A percentile compares a stretch with the other conserved stretches of the same genome.
These are phyloP conservation scores for Dinoponera quadriceps DNA, from an alignment of 1,140 invertebrate genomes.

Conservation along the genomic window DNA sequence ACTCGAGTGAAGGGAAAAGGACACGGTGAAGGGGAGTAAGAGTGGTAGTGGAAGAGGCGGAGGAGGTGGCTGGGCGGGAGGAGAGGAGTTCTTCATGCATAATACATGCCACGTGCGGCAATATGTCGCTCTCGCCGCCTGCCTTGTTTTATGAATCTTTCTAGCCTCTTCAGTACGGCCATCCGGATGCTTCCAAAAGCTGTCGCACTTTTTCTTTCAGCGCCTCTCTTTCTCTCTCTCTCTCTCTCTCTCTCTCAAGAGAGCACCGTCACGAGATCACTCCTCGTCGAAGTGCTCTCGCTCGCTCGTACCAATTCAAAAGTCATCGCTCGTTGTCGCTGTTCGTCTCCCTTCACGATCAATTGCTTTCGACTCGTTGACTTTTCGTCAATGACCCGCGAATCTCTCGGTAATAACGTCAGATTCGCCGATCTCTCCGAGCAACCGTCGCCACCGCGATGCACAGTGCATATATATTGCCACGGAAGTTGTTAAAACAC, in stretches of 20 bases:
- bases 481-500: neutral
- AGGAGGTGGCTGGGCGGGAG: neutral
- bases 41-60: neutral
- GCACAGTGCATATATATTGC: neutral
- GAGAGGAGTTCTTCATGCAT: conserved; percentile 78
- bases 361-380: conserved; percentile 32
- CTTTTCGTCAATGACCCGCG: neutral
- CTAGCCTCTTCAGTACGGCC: conserved; percentile 63
- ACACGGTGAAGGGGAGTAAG: neutral
- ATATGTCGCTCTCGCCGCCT: conserved; percentile 80
- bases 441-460: neutral
- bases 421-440: neutral
- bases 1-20: conserved; percentile 65
- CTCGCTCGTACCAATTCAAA: conserved; percentile 9
- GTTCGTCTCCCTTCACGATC: neutral
- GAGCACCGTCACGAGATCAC: conserved; percentile 38
- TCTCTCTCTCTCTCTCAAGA: no score
- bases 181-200: conserved; percentile 47
- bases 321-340: conserved; percentile 23
- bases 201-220: conserved; percentile 53
- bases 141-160: conserved; percentile 77
- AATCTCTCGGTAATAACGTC: neutral
- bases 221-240: no score
- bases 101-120: conserved; percentile 82
- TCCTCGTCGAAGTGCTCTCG: conserved; percentile 13